Percentiles rank a stretch among this genome's conserved stretches.
phyloP scores from a whole-genome alignment of 2,113 vertebrate species.

The Dissostichus mawsoni region DNA sequence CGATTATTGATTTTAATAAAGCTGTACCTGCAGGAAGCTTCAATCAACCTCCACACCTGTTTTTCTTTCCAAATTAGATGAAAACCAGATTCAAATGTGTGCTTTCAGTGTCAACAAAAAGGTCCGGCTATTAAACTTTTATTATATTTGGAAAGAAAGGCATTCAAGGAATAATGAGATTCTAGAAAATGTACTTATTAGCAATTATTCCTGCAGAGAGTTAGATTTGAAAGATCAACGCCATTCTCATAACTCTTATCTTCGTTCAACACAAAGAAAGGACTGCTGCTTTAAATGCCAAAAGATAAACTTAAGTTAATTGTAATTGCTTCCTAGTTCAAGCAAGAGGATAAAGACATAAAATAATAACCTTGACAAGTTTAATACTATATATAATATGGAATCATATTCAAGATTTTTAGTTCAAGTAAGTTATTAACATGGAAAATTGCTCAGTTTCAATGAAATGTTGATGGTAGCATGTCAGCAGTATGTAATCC shows the following conservation, averaged over 20 bases:
- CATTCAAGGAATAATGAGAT: background rate
- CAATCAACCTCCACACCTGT: background rate
- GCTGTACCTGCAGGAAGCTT: background rate
- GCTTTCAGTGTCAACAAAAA: background rate
- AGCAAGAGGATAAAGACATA: background rate
- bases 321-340: background rate
- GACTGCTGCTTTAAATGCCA: background rate
- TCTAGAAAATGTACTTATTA: background rate
- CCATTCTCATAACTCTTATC: background rate
- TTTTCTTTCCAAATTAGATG: background rate
- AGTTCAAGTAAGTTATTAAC: no score
- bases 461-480: background rate
- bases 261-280: background rate
- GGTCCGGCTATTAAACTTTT: background rate
- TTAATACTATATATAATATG: background rate
- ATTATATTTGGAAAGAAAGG: background rate
- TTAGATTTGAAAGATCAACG: no score
- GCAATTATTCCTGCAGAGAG: no score
- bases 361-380: background rate
- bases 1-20: background rate
- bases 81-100: background rate
- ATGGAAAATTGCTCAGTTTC: no score
- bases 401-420: no score
- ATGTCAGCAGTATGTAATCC: background rate
- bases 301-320: background rate